Evolutionary conservation across 2,888 invertebrate species (phyloP), one percentile per base, ranked within the genome.

Genomic region (Drosophila atroscutellata): DNA sequence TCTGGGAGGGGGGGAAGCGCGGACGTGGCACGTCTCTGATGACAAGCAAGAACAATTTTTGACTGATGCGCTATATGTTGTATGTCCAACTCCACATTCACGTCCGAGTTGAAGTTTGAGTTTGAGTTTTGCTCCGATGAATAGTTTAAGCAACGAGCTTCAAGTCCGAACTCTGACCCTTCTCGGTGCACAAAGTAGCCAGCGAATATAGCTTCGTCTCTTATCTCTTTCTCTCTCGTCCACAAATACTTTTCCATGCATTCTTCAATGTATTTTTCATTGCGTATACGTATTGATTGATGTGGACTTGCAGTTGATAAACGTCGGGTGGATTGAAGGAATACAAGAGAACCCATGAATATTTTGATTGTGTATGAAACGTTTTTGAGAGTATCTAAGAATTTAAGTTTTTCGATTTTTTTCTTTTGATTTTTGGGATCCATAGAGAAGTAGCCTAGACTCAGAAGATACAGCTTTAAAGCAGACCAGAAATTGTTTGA

Each of bases 41-140:
- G 86, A 90, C 90, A 86, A 89, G 87, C 77, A 77, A 77, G 79
- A 89, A 86, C 80, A 86, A 77, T 86, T 86, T 83, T 90, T 86
- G 86, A 86, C 87, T 90, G 86, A 90, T 86, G 87, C 77, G 75
- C 80, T 78, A 70, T 90, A 83, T 88, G 88, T 82, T 87, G 77
- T 62, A 68, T 60, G 73, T 77, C 71, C 26, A 37, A 66, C 36
- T 59, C 59, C 64, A 26, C 47, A 39, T 63, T 55, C 77, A 80
- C 55, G 77, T 76, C 57, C 59, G 57, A 76, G 59, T 62, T 49
- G 37, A 45, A 47, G 71, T 54, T 34, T 28, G 56, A 36, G 36
- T 70, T 79, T 56, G 62, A 68, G 76, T 68, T 61, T 42, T 37
- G 68, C 32, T 65, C 42, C 64, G 61, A 69, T 65, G 75, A 58